A percentile compares a stretch with the other conserved stretches of the same genome.
These are phyloP conservation scores for Oedothorax gibbosus DNA, from an alignment of 1,140 invertebrate genomes.

Conservation along the genomic window DNA sequence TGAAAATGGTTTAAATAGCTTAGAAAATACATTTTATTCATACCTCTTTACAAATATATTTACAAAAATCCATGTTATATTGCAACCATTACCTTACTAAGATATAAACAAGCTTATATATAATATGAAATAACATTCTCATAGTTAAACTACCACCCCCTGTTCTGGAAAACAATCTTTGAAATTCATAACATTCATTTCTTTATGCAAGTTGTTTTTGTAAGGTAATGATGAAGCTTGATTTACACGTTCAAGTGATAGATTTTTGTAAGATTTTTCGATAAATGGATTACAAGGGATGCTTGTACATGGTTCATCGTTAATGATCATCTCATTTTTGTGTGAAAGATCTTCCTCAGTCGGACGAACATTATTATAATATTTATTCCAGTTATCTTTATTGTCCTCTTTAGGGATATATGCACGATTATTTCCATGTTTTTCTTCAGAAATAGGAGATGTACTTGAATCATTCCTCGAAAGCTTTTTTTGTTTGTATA, in stretches of 20 bases:
- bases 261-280: constrained; percentile 25
- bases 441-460: constrained; percentile 4
- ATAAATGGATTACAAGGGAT: neutral
- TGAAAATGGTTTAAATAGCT: too few species aligned
- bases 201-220: constrained; percentile 52
- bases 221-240: neutral
- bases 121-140: neutral
- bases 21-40: too few species aligned
- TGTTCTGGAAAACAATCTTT: constrained; percentile 29
- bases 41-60: too few species aligned
- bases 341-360: neutral
- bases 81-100: too few species aligned
- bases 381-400: constrained; percentile 29
- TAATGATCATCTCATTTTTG: constrained; percentile 11
- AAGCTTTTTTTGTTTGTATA: constrained; percentile 10
- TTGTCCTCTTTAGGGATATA: neutral
- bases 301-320: neutral
- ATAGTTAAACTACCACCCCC: neutral
- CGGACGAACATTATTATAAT: constrained; percentile 28
- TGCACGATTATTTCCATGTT: neutral
- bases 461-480: neutral
- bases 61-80: too few species aligned
- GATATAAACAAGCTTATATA: too few species aligned
- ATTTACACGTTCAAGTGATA: constrained; percentile 9
- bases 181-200: neutral